Evolutionary conservation across 2,888 invertebrate species (phyloP).

Genomic region (Rosalia funebris): DNA sequence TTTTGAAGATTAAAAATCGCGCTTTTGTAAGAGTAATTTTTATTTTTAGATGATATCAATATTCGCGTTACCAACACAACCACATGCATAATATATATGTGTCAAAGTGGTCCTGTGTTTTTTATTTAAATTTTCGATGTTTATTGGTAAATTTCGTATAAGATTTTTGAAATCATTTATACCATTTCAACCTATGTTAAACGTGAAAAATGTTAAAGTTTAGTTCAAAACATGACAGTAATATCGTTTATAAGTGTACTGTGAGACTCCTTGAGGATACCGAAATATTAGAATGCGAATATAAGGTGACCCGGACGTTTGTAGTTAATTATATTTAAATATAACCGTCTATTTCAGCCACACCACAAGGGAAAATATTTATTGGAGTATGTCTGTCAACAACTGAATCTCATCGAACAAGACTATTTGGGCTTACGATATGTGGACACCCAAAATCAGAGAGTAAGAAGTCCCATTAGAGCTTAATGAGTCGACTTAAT

Average conservation of each 20-base stretch:
- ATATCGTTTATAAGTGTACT: slow-evolving; percentile 85
- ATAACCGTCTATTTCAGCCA: slow-evolving; percentile 70
- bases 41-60: no score
- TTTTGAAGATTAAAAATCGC: no score
- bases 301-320: slow-evolving; percentile 72
- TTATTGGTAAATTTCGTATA: slow-evolving; percentile 27
- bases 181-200: slow-evolving; percentile 33
- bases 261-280: slow-evolving; percentile 90
- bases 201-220: slow-evolving; percentile 62
- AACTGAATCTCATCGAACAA: slow-evolving; percentile 89
- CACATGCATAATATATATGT: slow-evolving; percentile 31
- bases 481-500: slow-evolving; percentile 1
- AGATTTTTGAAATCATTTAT: slow-evolving; percentile 11
- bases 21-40: no score
- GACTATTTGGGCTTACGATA: slow-evolving; percentile 95
- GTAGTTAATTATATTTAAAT: slow-evolving; percentile 25
- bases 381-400: slow-evolving; percentile 89
- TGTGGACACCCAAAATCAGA: slow-evolving; percentile 88
- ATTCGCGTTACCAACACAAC: slow-evolving; percentile 10
- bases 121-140: slow-evolving; percentile 32
- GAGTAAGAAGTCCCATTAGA: slow-evolving; percentile 68
- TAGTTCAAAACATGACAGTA: slow-evolving; percentile 75
- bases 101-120: slow-evolving; percentile 40
- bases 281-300: slow-evolving; percentile 92
- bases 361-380: slow-evolving; percentile 90